Evolutionary conservation across 2,113 vertebrate genomes (phyloP).

Genomic region (Rousettus leschenaultii): DNA sequence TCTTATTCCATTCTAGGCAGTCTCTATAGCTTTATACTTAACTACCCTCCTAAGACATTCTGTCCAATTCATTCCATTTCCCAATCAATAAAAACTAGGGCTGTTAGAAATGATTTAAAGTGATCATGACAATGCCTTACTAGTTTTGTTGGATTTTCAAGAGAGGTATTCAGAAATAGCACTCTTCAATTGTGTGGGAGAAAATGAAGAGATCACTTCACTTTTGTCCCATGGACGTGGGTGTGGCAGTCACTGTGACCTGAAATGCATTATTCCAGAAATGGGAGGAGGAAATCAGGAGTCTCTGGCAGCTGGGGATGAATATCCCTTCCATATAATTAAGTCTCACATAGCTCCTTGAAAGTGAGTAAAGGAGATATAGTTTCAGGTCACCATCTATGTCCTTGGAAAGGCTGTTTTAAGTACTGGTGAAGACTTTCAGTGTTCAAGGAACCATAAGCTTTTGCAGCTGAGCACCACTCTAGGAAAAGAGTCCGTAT

Average conservation of each 20-base stretch:
- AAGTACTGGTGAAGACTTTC: background rate
- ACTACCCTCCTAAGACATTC: background rate
- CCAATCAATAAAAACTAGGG: background rate
- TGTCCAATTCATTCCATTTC: conserved; percentile 35
- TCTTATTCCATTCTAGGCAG: background rate
- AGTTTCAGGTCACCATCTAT: background rate
- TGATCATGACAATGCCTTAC: background rate
- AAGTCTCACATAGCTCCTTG: background rate
- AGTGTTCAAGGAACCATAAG: background rate
- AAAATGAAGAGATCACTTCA: background rate
- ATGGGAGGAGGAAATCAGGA: background rate
- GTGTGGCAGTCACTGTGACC: background rate
- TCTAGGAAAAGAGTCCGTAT: background rate
- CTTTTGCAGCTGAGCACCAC: too few relatives aligned
- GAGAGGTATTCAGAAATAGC: background rate
- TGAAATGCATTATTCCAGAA: background rate
- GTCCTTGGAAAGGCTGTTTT: background rate
- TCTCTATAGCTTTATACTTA: background rate
- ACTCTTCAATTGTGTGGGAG: background rate
- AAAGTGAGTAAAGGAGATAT: background rate
- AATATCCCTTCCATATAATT: background rate
- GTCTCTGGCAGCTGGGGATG: background rate
- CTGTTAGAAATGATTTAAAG: conserved; percentile 9
- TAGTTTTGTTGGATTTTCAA: background rate
- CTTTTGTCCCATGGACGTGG: background rate